A percentile compares a stretch with the other conserved stretches of the same genome.
phyloP scores from a whole-genome alignment of 1,140 invertebrate genomes.

The Drosophila busckii region DNA sequence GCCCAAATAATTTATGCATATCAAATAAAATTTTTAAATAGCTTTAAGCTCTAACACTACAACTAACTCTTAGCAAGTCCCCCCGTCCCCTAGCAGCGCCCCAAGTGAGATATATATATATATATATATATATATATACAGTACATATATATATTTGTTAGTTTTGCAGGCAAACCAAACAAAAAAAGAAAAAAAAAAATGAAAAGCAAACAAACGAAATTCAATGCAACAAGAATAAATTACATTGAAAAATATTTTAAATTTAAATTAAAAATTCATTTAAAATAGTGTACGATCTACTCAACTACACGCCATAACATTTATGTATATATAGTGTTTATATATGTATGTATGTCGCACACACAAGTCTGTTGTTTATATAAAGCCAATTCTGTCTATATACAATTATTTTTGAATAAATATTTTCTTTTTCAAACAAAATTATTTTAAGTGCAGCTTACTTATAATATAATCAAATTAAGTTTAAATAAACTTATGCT shows the following conservation, averaged over 20 bases:
- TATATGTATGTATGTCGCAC: too few relatives aligned
- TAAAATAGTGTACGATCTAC: too few relatives aligned
- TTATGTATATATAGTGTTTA: too few relatives aligned
- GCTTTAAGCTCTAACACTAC: slow-evolving; percentile 22
- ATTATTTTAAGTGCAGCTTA: too few relatives aligned
- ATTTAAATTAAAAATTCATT: slow-evolving; percentile 1
- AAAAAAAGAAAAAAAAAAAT: slow-evolving; percentile 22
- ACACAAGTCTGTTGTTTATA: too few relatives aligned
- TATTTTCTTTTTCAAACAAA: not conserved
- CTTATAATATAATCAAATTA: too few relatives aligned
- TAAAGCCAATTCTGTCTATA: too few relatives aligned
- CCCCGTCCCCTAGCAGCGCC: not conserved
- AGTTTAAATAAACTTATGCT: too few relatives aligned
- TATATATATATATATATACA: slow-evolving; percentile 8
- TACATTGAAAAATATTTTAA: slow-evolving; percentile 55
- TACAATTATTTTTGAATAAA: slow-evolving; percentile 8
- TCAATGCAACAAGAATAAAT: slow-evolving; percentile 77
- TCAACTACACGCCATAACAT: too few relatives aligned
- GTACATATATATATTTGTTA: slow-evolving; percentile 27
- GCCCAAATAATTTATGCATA: slow-evolving; percentile 24
- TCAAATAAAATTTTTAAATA: slow-evolving; percentile 5
- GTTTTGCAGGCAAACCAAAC: slow-evolving; percentile 12
- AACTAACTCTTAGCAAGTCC: too few relatives aligned
- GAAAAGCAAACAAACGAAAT: slow-evolving; percentile 47
- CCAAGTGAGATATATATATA: slow-evolving; percentile 3